Conservation (phyloP, 2,888 invertebrate species). For the Tethea ocularis region DNA sequence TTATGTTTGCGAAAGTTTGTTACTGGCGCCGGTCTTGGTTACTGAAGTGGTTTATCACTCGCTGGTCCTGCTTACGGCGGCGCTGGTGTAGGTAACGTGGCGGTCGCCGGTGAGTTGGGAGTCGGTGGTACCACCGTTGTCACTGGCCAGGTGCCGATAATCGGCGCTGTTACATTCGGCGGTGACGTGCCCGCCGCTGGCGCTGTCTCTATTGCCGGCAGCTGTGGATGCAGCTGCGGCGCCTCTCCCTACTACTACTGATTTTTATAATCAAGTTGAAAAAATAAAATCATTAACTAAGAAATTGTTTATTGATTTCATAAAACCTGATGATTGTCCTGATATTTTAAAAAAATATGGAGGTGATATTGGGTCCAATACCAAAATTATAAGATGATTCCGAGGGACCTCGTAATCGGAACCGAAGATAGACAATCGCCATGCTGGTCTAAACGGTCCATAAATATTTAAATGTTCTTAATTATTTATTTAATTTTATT, state of each 20-base stretch:
- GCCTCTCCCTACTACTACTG: slow-evolving; percentile 11
- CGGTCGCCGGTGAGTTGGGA: slow-evolving; percentile 31
- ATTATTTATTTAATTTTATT: too few species aligned
- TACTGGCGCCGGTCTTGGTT: neutral
- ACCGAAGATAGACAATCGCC: too few species aligned
- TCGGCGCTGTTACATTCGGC: neutral
- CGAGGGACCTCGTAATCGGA: too few species aligned
- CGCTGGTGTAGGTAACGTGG: slow-evolving; percentile 33
- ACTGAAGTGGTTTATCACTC: neutral
- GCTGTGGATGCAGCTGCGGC: slow-evolving; percentile 28
- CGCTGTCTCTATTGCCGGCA: slow-evolving; percentile 35
- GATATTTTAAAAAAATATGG: too few species aligned
- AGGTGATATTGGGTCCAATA: too few species aligned
- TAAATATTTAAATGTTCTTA: too few species aligned
- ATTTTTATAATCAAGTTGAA: neutral
- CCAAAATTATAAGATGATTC: too few species aligned
- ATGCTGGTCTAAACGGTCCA: too few species aligned
- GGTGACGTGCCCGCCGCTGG: slow-evolving; percentile 36
- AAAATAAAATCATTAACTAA: slow-evolving; percentile 3
- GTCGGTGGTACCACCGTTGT: too few species aligned
- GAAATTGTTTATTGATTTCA: neutral
- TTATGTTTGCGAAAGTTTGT: too few species aligned
- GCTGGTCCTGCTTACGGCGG: slow-evolving; percentile 27
- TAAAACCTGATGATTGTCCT: too few species aligned
- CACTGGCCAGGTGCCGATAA: too few species aligned